Evolutionary conservation across 2,888 invertebrate genomes (phyloP).

Genomic region (Rutpela maculata): DNA sequence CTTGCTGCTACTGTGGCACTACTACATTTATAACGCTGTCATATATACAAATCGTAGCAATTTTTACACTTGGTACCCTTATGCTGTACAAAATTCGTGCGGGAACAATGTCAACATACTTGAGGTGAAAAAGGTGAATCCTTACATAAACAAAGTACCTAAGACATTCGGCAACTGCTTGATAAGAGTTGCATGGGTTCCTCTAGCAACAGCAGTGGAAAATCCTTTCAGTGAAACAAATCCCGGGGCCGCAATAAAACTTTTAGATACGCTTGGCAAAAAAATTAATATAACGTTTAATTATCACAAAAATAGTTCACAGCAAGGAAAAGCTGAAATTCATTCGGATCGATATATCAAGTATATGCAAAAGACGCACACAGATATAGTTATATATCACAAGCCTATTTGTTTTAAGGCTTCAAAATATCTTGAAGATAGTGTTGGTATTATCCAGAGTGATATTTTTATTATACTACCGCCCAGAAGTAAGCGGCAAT

Average conservation of each 20-base stretch:
- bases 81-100: neutral
- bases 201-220: neutral
- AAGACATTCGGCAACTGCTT: neutral
- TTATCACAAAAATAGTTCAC: no score
- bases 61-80: conserved; percentile 11
- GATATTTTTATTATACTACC: neutral
- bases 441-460: neutral
- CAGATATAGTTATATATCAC: neutral
- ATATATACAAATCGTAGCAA: neutral
- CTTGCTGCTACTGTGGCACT: neutral
- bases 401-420: no score
- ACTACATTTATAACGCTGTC: neutral
- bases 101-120: neutral
- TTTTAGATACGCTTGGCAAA: neutral
- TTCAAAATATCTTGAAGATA: no score
- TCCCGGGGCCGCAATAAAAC: neutral
- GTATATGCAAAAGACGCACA: neutral
- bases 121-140: neutral
- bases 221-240: conserved; percentile 9
- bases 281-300: neutral
- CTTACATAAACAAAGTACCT: neutral
- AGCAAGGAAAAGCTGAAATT: neutral
- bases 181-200: neutral
- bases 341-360: neutral
- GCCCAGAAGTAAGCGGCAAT: neutral